Evolutionary conservation across 2,113 vertebrate genomes (phyloP).

Genomic region (Xenus cinereus): DNA sequence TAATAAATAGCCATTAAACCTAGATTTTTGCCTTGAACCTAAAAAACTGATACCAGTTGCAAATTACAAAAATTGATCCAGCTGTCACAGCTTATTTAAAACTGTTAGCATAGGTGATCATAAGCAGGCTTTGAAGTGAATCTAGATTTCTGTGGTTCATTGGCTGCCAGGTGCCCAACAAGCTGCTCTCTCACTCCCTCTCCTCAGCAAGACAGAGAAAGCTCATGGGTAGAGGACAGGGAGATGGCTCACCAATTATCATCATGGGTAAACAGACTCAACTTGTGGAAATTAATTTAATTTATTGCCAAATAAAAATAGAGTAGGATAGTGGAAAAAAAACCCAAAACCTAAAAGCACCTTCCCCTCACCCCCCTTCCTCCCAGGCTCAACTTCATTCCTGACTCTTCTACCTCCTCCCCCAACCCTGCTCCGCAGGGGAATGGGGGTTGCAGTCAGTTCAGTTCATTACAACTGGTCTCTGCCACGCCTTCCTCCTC

Average conservation of each 20-base stretch:
- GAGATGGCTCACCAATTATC: background rate
- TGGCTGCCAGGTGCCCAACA: background rate
- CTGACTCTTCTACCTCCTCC: no score
- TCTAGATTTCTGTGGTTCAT: background rate
- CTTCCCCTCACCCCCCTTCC: background rate
- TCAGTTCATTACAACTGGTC: background rate
- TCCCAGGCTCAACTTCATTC: background rate
- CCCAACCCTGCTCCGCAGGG: no score
- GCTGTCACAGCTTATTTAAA: background rate
- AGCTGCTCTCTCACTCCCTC: background rate
- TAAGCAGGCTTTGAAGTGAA: background rate
- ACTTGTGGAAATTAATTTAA: background rate
- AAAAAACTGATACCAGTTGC: background rate
- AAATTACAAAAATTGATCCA: background rate
- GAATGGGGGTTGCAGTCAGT: background rate
- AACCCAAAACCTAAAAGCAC: background rate
- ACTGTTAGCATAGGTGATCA: background rate
- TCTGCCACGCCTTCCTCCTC: background rate
- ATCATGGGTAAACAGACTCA: background rate
- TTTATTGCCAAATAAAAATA: background rate
- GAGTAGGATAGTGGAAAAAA: background rate
- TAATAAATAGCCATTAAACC: background rate
- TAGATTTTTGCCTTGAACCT: background rate
- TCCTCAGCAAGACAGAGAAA: background rate
- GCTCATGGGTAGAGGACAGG: background rate